These are phyloP conservation scores for Acanthaster planci DNA, from an alignment of 35 echinoderm and acorn worm species.

Conservation along the genomic window DNA sequence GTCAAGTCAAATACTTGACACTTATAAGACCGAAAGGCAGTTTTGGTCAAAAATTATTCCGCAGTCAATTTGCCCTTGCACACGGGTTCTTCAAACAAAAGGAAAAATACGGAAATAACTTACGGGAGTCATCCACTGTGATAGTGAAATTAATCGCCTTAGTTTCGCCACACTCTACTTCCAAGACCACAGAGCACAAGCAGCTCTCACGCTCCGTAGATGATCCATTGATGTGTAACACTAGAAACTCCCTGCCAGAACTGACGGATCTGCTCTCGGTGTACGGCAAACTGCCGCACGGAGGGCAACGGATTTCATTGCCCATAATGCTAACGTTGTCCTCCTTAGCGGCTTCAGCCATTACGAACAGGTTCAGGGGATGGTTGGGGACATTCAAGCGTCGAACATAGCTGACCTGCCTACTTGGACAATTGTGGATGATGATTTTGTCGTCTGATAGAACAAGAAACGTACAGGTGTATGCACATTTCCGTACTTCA, in stretches of 20 bases:
- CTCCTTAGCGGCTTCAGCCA: not conserved
- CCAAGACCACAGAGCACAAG: not conserved
- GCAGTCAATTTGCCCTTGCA: no score
- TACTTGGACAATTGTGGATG: not conserved
- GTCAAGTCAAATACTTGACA: no score
- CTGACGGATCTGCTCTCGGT: not conserved
- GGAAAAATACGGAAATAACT: not conserved
- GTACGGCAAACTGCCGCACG: not conserved
- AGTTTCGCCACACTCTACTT: not conserved
- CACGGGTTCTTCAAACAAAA: no score
- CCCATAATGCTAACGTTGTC: not conserved
- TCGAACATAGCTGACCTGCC: not conserved
- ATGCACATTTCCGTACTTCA: no score
- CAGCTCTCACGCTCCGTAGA: not conserved
- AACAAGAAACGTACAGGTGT: no score
- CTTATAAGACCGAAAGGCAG: no score
- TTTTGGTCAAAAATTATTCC: no score
- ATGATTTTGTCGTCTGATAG: no score
- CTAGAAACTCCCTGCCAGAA: not conserved
- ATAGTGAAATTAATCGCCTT: not conserved
- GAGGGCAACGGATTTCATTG: not conserved
- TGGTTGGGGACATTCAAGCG: not conserved
- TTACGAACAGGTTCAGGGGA: not conserved
- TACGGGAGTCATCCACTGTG: not conserved
- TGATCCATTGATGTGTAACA: not conserved